phyloP scores from a whole-genome alignment of 2,888 invertebrate genomes.

The Merodon equestris region DNA sequence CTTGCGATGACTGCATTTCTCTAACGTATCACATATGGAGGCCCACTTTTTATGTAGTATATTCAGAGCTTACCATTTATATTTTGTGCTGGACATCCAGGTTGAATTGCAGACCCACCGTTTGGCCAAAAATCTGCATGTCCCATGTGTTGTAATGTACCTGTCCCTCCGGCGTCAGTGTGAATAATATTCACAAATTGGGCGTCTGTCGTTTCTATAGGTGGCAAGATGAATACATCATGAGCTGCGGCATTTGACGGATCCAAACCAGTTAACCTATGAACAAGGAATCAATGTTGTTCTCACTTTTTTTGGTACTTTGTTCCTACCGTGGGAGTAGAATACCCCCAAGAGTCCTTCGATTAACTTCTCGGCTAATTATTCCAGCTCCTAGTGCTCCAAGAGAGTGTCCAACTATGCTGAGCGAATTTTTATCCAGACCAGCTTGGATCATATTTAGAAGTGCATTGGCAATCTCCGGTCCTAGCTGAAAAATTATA shows the following conservation, averaged over 20 bases:
- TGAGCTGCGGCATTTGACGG: slow-evolving; percentile 83
- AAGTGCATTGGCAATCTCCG: slow-evolving; percentile 68
- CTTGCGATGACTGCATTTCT: slow-evolving; percentile 82
- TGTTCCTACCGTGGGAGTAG: slow-evolving; percentile 51
- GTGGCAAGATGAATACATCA: slow-evolving; percentile 74
- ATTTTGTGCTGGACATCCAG: slow-evolving; percentile 79
- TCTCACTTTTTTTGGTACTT: slow-evolving; percentile 46
- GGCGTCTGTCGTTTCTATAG: slow-evolving; percentile 80
- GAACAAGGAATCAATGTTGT: not conserved
- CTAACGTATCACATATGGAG: slow-evolving; percentile 71
- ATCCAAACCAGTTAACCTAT: slow-evolving; percentile 82
- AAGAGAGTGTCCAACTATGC: slow-evolving; percentile 77
- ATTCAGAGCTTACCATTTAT: slow-evolving; percentile 1
- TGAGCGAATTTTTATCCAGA: slow-evolving; percentile 73
- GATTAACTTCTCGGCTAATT: slow-evolving; percentile 73
- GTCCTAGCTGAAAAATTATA: slow-evolving; percentile 11
- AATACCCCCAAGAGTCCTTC: slow-evolving; percentile 10
- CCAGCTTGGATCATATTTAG: slow-evolving; percentile 74
- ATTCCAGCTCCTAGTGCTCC: slow-evolving; percentile 77
- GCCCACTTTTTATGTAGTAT: not conserved
- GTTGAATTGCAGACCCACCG: slow-evolving; percentile 81
- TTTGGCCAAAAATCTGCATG: slow-evolving; percentile 84
- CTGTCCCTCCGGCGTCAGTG: slow-evolving; percentile 80
- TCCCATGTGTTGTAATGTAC: slow-evolving; percentile 80
- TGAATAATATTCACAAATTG: slow-evolving; percentile 85